phyloP scores from a whole-genome alignment of 2,888 invertebrate genomes.

The Lochmaea capreae region DNA sequence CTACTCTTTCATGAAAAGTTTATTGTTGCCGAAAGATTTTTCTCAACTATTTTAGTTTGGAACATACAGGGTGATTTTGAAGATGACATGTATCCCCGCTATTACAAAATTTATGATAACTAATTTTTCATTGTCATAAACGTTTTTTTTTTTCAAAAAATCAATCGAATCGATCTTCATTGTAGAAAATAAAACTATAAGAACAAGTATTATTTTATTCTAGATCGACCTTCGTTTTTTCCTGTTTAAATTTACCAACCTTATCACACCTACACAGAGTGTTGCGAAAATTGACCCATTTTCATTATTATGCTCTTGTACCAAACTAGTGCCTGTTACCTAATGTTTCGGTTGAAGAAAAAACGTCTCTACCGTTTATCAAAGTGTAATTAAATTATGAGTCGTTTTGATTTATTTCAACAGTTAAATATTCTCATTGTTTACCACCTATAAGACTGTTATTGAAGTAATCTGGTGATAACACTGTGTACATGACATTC shows the following conservation, averaged over 20 bases:
- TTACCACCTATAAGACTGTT: background rate
- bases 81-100: too few species aligned
- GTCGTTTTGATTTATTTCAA: background rate
- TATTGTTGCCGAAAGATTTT: too few species aligned
- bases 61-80: too few species aligned
- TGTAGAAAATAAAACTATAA: background rate
- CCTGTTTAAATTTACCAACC: background rate
- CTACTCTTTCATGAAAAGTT: too few species aligned
- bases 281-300: background rate
- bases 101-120: too few species aligned
- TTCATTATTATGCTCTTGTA: background rate
- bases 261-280: background rate
- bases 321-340: background rate
- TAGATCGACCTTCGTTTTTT: background rate
- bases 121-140: too few species aligned
- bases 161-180: too few species aligned
- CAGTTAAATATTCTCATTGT: background rate
- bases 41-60: too few species aligned
- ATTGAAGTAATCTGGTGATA: conserved; percentile 15
- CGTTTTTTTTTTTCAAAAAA: too few species aligned
- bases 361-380: background rate
- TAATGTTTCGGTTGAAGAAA: background rate
- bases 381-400: background rate
- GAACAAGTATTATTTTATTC: background rate
- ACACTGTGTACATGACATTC: conserved; percentile 14